phyloP scores from a whole-genome alignment of 2,113 vertebrate species.

The Loxodonta africana region DNA sequence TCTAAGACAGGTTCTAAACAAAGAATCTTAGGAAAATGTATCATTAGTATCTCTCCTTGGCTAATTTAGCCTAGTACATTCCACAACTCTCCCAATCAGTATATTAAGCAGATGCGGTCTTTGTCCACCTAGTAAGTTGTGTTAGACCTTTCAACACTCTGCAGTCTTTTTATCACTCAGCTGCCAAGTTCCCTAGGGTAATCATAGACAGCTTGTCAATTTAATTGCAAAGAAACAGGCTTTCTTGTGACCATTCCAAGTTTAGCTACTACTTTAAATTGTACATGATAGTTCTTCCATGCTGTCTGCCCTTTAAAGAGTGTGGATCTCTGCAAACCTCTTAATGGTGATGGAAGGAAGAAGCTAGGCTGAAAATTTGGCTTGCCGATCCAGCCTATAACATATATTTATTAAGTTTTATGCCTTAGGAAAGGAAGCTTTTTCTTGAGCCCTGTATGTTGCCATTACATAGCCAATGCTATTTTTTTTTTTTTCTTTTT shows the following conservation, averaged over 20 bases:
- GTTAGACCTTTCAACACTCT: constrained; percentile 79
- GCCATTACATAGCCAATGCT: constrained; percentile 35
- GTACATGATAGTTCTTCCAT: constrained; percentile 76
- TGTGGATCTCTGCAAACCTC: constrained; percentile 69
- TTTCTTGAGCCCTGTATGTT: constrained; percentile 65
- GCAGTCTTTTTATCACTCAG: constrained; percentile 82
- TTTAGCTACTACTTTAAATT: constrained; percentile 85
- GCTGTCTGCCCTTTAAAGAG: constrained; percentile 81
- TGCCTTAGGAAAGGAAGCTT: constrained; percentile 60
- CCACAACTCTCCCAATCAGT: constrained; percentile 79
- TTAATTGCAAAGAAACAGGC: constrained; percentile 84
- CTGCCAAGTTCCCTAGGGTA: constrained; percentile 80
- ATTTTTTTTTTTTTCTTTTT: constrained; percentile 53
- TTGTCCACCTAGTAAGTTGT: constrained; percentile 79
- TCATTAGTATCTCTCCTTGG: constrained; percentile 39
- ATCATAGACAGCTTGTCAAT: constrained; percentile 83
- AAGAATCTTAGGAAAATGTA: constrained; percentile 44
- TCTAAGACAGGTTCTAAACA: constrained; percentile 58
- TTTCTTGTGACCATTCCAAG: constrained; percentile 84
- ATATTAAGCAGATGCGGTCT: constrained; percentile 82
- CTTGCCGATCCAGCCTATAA: constrained; percentile 34
- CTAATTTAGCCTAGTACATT: constrained; percentile 78
- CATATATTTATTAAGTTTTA: constrained; percentile 69
- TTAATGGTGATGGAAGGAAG: constrained; percentile 69
- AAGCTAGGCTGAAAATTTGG: constrained; percentile 59